phyloP scores from a whole-genome alignment of 1,140 invertebrate species.

The Cotesia chilonis region DNA sequence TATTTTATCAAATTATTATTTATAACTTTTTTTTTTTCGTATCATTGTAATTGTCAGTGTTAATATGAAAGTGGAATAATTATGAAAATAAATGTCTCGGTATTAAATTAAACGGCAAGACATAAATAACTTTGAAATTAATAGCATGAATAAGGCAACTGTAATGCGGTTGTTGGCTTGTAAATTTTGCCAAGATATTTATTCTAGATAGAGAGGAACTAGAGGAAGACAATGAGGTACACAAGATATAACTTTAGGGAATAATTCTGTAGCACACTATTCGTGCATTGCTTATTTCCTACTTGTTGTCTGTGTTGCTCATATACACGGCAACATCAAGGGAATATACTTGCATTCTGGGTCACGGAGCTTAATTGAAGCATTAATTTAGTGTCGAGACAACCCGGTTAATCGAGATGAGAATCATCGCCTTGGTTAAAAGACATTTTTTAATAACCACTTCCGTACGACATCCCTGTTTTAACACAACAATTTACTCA shows the following conservation, averaged over 20 bases:
- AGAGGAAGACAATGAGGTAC: slow-evolving; percentile 21
- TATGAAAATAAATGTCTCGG: slow-evolving; percentile 3
- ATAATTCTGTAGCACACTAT: slow-evolving; percentile 24
- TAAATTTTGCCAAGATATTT: slow-evolving; percentile 22
- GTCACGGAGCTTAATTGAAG: slow-evolving; percentile 41
- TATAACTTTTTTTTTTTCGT: neutral
- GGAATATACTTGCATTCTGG: slow-evolving; percentile 37
- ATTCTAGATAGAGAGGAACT: slow-evolving; percentile 16
- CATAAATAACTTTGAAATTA: slow-evolving; percentile 17
- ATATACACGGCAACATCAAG: slow-evolving; percentile 17
- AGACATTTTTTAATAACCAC: slow-evolving; percentile 9
- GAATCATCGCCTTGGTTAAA: slow-evolving; percentile 1
- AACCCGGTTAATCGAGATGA: slow-evolving; percentile 21
- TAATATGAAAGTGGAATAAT: neutral
- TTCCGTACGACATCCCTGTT: neutral
- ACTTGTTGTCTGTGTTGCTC: slow-evolving; percentile 21
- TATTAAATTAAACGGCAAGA: neutral
- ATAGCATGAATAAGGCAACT: slow-evolving; percentile 20
- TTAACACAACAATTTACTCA: too few species aligned
- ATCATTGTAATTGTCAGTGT: neutral
- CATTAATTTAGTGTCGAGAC: slow-evolving; percentile 39
- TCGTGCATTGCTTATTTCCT: slow-evolving; percentile 23
- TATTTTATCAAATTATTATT: too few species aligned
- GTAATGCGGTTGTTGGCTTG: slow-evolving; percentile 25
- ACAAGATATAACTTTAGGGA: slow-evolving; percentile 13